Conservation (phyloP, 2,797 vertebrate species). For the Siniperca scherzeri region DNA sequence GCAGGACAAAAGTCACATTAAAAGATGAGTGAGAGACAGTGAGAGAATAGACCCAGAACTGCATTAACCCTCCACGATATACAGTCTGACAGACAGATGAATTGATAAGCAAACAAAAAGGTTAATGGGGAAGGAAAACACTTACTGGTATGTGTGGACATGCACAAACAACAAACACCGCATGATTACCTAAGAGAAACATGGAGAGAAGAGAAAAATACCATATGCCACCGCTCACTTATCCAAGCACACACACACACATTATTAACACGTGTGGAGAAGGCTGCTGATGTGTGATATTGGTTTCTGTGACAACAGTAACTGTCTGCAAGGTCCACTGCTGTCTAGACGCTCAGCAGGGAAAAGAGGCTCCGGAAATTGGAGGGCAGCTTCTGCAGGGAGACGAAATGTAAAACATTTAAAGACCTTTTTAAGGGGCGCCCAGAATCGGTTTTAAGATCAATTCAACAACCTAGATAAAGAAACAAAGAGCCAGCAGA, state of each 20-base stretch:
- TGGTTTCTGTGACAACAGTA: constrained; percentile 33
- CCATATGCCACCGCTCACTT: neutral
- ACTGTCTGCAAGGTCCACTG: neutral
- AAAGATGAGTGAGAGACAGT: neutral
- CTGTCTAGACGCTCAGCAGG: constrained; percentile 18
- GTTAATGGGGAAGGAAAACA: neutral
- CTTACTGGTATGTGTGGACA: neutral
- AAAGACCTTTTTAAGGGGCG: neutral
- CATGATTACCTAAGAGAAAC: neutral
- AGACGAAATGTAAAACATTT: neutral
- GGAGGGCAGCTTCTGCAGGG: neutral
- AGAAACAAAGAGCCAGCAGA: neutral
- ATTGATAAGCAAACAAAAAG: neutral
- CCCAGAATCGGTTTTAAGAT: neutral
- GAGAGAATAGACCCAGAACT: neutral
- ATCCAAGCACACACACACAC: constrained; percentile 11
- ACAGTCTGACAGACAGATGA: neutral
- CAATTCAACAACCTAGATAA: constrained; percentile 20
- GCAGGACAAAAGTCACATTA: neutral
- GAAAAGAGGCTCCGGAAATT: neutral
- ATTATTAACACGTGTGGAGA: neutral
- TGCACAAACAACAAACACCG: neutral
- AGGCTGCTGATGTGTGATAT: constrained; percentile 7
- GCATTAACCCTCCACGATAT: neutral
- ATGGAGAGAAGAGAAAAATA: neutral